Conservation (phyloP, 2,113 vertebrate species). For the Peromyscus polionotus region DNA sequence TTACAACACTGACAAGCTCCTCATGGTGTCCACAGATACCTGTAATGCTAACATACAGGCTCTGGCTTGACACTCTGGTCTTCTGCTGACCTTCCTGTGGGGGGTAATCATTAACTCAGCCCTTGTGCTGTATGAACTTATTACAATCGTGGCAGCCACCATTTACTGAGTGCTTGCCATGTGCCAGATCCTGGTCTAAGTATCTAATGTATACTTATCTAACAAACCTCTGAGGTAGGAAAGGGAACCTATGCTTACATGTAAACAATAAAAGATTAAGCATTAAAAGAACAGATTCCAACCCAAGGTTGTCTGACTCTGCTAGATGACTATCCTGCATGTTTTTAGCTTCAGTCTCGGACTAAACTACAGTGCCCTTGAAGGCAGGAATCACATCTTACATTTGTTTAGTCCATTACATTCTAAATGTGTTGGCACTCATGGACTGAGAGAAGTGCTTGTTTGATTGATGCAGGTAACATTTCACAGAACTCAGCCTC, state of each 20-base stretch:
- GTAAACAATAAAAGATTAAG: constrained; percentile 54
- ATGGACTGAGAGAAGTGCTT: background rate
- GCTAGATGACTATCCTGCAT: background rate
- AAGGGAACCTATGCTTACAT: constrained; percentile 28
- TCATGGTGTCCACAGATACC: background rate
- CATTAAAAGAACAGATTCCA: constrained; percentile 40
- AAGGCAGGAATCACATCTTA: constrained; percentile 28
- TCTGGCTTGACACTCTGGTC: background rate
- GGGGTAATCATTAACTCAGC: constrained; percentile 67
- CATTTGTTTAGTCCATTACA: constrained; percentile 11
- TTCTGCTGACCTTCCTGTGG: background rate
- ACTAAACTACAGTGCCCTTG: background rate
- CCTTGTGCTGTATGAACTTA: constrained; percentile 44
- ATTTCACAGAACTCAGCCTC: constrained; percentile 34
- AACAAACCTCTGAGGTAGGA: constrained; percentile 36
- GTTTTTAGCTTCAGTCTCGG: background rate
- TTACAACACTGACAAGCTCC: background rate
- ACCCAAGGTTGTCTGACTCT: background rate
- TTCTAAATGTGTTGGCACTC: background rate
- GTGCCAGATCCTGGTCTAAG: constrained; percentile 17
- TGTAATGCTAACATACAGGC: background rate
- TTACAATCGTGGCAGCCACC: constrained; percentile 42
- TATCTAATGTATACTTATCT: constrained; percentile 60
- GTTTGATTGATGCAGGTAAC: background rate
- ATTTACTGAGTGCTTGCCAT: constrained; percentile 47